A percentile compares a stretch with the other conserved stretches of the same genome.
These are phyloP conservation scores for Branchipolynoe longqiensis DNA, from an alignment of 2,888 invertebrate genomes.

Conservation along the genomic window DNA sequence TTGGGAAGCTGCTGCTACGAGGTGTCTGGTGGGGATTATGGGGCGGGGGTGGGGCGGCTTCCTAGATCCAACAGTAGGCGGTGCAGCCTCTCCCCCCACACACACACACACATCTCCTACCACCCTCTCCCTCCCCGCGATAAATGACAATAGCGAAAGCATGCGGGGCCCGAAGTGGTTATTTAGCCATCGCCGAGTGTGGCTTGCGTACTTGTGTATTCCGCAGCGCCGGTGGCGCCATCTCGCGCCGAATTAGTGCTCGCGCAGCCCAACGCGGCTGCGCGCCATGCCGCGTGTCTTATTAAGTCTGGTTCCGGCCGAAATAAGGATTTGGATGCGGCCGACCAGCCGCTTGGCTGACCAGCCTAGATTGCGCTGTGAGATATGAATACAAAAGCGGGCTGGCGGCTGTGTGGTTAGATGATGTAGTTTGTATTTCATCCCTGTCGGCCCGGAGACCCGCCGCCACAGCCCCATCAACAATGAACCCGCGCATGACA, in stretches of 20 bases:
- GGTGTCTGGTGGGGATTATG: too few relatives aligned
- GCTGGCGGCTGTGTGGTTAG: neutral
- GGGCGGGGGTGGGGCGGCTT: neutral
- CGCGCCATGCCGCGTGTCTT: neutral
- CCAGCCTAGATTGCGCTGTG: constrained; percentile 26
- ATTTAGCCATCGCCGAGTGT: neutral
- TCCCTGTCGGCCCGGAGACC: neutral
- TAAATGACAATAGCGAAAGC: constrained; percentile 23
- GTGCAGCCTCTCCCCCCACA: neutral
- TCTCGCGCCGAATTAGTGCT: constrained; percentile 10
- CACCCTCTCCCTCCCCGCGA: too few relatives aligned
- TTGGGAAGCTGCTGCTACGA: too few relatives aligned
- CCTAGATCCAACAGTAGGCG: neutral
- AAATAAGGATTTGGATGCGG: constrained; percentile 34
- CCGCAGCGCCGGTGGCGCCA: neutral
- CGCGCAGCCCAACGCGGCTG: neutral
- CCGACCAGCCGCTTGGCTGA: constrained; percentile 5
- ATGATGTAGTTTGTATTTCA: constrained; percentile 42
- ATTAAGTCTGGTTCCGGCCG: constrained; percentile 19
- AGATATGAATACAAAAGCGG: constrained; percentile 10
- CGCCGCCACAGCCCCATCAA: constrained; percentile 1
- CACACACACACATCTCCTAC: too few relatives aligned
- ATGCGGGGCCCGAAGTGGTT: constrained; percentile 15
- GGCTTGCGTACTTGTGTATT: constrained; percentile 17
- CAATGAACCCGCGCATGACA: constrained; percentile 29